phyloP scores from a whole-genome alignment of 2,113 vertebrate species.

The Seriola quinqueradiata region DNA sequence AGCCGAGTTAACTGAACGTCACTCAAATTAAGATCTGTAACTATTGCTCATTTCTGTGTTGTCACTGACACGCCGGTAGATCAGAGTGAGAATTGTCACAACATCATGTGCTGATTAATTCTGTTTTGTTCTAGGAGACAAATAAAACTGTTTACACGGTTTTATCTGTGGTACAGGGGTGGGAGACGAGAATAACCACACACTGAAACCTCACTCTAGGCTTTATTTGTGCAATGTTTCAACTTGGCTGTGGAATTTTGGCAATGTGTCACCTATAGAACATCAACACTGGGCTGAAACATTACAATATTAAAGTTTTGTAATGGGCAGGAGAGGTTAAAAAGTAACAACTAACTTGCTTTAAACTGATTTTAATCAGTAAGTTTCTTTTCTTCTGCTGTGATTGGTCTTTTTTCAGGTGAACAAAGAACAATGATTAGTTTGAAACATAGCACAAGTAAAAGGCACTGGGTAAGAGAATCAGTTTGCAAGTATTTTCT shows the following conservation, averaged over 20 bases:
- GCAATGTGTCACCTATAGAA: slow-evolving; percentile 16
- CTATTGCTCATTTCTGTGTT: slow-evolving; percentile 31
- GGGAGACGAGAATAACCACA: slow-evolving; percentile 8
- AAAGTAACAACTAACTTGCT: slow-evolving; percentile 1
- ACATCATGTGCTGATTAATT: slow-evolving; percentile 45
- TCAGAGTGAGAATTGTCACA: slow-evolving; percentile 44
- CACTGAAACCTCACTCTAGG: slow-evolving; percentile 23
- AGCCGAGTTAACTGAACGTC: neutral
- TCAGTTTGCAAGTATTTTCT: neutral
- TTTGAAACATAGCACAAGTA: neutral
- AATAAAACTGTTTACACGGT: slow-evolving; percentile 34
- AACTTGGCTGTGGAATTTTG: neutral
- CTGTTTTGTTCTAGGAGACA: slow-evolving; percentile 40
- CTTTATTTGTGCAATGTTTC: slow-evolving; percentile 34
- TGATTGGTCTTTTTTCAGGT: neutral
- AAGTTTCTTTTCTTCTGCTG: neutral
- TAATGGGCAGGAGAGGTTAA: neutral
- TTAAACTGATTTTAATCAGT: slow-evolving; percentile 1
- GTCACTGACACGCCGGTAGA: slow-evolving; percentile 21
- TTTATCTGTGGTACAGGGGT: slow-evolving; percentile 13
- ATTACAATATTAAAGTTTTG: slow-evolving; percentile 8
- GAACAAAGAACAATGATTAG: neutral
- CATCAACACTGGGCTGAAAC: slow-evolving; percentile 2
- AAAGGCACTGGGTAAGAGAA: neutral
- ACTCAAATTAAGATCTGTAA: slow-evolving; percentile 40